A percentile compares a stretch with the other conserved stretches of the same genome.
phyloP scores from a whole-genome alignment of 2,113 vertebrate genomes.

The Hippocampus abdominalis region DNA sequence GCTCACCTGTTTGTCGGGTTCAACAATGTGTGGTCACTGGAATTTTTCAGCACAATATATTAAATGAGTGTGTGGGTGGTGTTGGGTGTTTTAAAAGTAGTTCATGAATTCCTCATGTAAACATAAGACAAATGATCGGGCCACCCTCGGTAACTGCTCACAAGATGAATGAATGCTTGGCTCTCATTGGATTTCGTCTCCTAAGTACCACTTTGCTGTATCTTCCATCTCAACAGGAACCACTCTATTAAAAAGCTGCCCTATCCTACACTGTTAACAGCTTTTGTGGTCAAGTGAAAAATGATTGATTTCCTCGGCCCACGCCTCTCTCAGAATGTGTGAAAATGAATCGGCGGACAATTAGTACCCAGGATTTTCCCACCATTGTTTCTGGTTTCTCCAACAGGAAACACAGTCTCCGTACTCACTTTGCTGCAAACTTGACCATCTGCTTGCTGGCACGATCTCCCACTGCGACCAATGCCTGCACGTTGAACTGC shows the following conservation, averaged over 20 bases:
- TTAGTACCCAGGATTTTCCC: slow-evolving; percentile 82
- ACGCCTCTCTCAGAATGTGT: slow-evolving; percentile 75
- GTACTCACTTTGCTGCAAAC: slow-evolving; percentile 98
- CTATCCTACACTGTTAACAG: slow-evolving; percentile 47
- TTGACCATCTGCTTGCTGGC: slow-evolving; percentile 99
- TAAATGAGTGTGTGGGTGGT: neutral
- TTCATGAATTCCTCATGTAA: slow-evolving; percentile 6
- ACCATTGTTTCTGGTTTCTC: slow-evolving; percentile 89
- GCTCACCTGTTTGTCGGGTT: too few relatives aligned
- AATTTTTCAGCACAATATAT: neutral
- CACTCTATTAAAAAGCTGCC: slow-evolving; percentile 55
- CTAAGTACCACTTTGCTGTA: slow-evolving; percentile 33
- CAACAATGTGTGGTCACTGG: neutral
- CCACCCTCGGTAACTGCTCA: slow-evolving; percentile 20
- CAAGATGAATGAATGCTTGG: slow-evolving; percentile 50
- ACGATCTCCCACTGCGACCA: slow-evolving; percentile 95
- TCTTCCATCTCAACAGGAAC: slow-evolving; percentile 65
- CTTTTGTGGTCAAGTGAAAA: slow-evolving; percentile 71
- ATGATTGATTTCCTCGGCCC: slow-evolving; percentile 77
- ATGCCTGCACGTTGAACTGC: slow-evolving; percentile 95
- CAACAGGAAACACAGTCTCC: slow-evolving; percentile 86
- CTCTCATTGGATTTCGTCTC: slow-evolving; percentile 35
- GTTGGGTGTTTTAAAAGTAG: neutral
- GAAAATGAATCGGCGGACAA: slow-evolving; percentile 81
- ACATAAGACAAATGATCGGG: neutral